Conservation (phyloP, 2,113 vertebrate species). For the Malurus melanocephalus region DNA sequence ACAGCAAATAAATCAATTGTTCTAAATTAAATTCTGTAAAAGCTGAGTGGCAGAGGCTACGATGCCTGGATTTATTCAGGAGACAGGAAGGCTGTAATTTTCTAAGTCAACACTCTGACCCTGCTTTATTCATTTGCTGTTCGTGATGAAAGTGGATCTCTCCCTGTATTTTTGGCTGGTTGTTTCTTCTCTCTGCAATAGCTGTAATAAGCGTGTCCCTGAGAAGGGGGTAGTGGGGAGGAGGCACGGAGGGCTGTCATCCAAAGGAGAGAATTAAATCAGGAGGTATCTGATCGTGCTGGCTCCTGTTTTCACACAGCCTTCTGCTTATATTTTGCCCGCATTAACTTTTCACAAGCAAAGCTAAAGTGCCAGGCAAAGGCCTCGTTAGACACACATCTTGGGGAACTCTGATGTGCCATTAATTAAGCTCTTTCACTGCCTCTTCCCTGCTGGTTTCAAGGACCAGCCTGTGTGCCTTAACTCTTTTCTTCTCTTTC, state of each 20-base stretch:
- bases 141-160: slow-evolving; percentile 56
- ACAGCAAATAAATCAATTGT: slow-evolving; percentile 73
- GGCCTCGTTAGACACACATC: slow-evolving; percentile 29
- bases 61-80: slow-evolving; percentile 69
- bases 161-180: slow-evolving; percentile 21
- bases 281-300: slow-evolving; percentile 41
- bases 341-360: neutral
- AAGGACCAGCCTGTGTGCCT: slow-evolving; percentile 11
- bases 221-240: slow-evolving; percentile 9
- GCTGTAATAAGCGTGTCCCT: slow-evolving; percentile 26
- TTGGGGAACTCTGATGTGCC: slow-evolving; percentile 34
- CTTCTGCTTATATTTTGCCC: slow-evolving; percentile 26
- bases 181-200: slow-evolving; percentile 43
- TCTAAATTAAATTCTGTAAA: slow-evolving; percentile 75
- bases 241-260: slow-evolving; percentile 20
- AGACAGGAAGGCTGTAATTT: slow-evolving; percentile 71
- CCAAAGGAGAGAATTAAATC: slow-evolving; percentile 61
- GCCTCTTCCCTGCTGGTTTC: slow-evolving; percentile 38
- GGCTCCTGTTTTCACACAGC: slow-evolving; percentile 33
- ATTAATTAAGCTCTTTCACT: slow-evolving; percentile 57
- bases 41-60: slow-evolving; percentile 58
- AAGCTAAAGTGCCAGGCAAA: slow-evolving; percentile 6
- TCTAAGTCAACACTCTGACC: slow-evolving; percentile 73
- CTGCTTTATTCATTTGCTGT: slow-evolving; percentile 55
- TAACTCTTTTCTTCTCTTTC: slow-evolving; percentile 44